Conservation (phyloP, 2,797 vertebrate species). For the Mormyrus proboscirostris region DNA sequence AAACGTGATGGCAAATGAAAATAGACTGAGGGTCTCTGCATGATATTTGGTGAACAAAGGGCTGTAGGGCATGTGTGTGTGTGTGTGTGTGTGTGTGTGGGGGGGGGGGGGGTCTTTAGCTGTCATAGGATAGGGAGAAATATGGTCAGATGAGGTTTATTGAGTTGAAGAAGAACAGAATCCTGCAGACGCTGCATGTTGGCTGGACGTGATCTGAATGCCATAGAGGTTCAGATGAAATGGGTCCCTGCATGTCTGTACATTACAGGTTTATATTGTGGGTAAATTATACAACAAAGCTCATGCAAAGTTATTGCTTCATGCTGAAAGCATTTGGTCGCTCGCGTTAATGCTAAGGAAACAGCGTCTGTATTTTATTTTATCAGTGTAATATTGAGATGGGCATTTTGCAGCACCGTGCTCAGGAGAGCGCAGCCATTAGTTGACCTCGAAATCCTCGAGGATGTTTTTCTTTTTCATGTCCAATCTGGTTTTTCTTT, state of each 20-base stretch:
- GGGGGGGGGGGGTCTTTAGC: not conserved
- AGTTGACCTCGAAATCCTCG: not conserved
- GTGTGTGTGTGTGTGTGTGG: not conserved
- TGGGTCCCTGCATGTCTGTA: not conserved
- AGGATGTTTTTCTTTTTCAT: not conserved
- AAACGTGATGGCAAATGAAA: not conserved
- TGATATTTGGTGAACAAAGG: not conserved
- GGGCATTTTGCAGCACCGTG: not conserved
- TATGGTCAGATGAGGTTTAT: not conserved
- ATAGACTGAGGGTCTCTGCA: not conserved
- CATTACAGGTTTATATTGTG: not conserved
- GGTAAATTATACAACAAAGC: not conserved
- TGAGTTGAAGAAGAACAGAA: not conserved
- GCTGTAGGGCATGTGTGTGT: not conserved
- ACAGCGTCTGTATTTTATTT: not conserved
- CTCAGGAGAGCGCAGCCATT: not conserved
- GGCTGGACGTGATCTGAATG: not conserved
- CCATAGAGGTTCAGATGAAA: not conserved
- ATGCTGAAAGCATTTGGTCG: not conserved
- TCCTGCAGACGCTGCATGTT: not conserved
- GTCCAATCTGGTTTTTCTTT: not conserved
- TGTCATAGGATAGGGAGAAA: not conserved
- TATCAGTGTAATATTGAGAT: not conserved
- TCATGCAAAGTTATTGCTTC: not conserved
- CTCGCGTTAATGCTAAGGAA: not conserved